Percentiles rank a stretch among this genome's conserved stretches.
Conservation (phyloP, 2,888 invertebrate genomes). For the Orthonychiurus folsomi region DNA sequence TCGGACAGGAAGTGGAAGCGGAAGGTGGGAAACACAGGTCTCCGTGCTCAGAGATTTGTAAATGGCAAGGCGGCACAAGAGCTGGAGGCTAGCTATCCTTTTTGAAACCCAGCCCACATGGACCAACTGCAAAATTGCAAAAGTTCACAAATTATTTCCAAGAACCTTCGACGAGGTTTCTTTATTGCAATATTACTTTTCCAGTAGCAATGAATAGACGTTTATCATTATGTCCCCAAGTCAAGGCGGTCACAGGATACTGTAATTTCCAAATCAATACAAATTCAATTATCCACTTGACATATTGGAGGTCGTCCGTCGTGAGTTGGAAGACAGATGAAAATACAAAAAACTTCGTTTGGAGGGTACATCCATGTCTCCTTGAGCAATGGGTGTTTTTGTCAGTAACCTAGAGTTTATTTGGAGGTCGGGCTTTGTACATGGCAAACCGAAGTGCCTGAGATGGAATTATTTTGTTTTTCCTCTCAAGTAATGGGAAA, state of each 20-base stretch:
- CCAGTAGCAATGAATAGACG: slow-evolving; percentile 89
- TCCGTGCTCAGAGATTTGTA: slow-evolving; percentile 67
- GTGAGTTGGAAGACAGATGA: too few species aligned
- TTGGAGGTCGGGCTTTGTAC: too few species aligned
- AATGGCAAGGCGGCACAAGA: slow-evolving; percentile 66
- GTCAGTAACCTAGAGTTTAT: too few species aligned
- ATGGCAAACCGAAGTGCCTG: too few species aligned
- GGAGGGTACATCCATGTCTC: too few species aligned
- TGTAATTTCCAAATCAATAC: slow-evolving; percentile 47
- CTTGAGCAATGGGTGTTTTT: too few species aligned
- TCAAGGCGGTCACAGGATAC: slow-evolving; percentile 82
- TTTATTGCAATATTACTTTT: slow-evolving; percentile 47
- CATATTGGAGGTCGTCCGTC: neutral
- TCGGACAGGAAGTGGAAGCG: slow-evolving; percentile 77
- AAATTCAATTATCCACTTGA: neutral
- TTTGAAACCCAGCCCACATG: slow-evolving; percentile 91
- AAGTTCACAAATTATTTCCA: too few species aligned
- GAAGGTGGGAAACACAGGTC: slow-evolving; percentile 64
- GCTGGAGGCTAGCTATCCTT: slow-evolving; percentile 79
- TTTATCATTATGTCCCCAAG: slow-evolving; percentile 97
- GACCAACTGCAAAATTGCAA: slow-evolving; percentile 47
- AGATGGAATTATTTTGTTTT: too few species aligned
- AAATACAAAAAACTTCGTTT: too few species aligned
- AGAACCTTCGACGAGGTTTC: neutral
- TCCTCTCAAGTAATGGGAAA: too few species aligned